phyloP scores from a whole-genome alignment of 2,888 invertebrate genomes.

The Raillietiella orientalis region DNA sequence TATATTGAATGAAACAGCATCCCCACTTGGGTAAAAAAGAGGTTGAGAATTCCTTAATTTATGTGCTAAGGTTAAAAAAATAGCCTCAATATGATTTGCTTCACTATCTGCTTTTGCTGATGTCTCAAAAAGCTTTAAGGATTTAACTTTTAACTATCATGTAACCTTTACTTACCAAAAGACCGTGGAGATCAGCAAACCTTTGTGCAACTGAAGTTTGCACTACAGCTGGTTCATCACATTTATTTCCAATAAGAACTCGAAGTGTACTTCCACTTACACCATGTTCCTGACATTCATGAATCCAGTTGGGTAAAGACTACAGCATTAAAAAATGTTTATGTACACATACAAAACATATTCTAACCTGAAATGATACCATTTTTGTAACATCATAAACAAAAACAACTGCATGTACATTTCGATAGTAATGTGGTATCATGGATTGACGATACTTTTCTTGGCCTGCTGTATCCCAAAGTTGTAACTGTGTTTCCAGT shows the following conservation, averaged over 20 bases:
- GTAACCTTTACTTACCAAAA: constrained; percentile 22
- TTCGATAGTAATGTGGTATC: constrained; percentile 50
- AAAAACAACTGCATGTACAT: constrained; percentile 51
- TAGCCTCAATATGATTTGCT: constrained; percentile 40
- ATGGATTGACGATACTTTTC: constrained; percentile 45
- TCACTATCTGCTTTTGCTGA: constrained; percentile 38
- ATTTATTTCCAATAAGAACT: constrained; percentile 46
- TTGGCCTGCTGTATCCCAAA: constrained; percentile 50
- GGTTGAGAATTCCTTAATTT: constrained; percentile 29
- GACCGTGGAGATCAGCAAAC: constrained; percentile 31
- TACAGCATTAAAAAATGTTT: constrained; percentile 10
- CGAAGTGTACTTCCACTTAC: constrained; percentile 25
- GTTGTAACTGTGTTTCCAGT: constrained; percentile 25
- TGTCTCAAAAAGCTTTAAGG: constrained; percentile 31
- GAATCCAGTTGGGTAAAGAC: constrained; percentile 35
- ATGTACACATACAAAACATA: background rate
- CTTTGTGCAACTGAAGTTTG: constrained; percentile 35
- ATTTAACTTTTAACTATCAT: constrained; percentile 1
- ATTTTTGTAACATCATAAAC: constrained; percentile 35
- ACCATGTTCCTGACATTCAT: constrained; percentile 33
- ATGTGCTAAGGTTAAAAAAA: constrained; percentile 47
- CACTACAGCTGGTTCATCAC: constrained; percentile 28
- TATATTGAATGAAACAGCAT: too few species aligned
- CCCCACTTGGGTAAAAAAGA: too few species aligned
- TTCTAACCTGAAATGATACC: constrained; percentile 25